Base-by-base conservation (phyloP, 2,797 vertebrate species). In the Phrynocephalus vlangalii region DNA sequence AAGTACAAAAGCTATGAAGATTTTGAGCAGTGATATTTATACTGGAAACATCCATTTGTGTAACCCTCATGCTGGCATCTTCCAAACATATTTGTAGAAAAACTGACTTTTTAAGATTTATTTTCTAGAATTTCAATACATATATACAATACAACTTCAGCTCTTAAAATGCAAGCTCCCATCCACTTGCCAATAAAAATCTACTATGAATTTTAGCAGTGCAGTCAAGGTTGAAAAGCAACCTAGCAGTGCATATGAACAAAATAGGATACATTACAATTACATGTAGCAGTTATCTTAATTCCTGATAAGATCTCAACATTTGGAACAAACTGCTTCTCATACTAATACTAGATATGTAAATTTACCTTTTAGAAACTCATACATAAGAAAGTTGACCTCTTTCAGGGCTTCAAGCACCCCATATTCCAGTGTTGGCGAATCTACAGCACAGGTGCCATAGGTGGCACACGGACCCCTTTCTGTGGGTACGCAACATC, bases 321-420 rank as follows among this genome's bases (percentile, higher is more conserved):
- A 82, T 0, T 75, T 56, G 30, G 28, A 73, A 86, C 0, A 83
- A 1, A 15, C 18, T 90, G 68, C 30, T 87, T 91, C 1, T 71
- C 5, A 84, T 79, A 89, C 13, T 26, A 85, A 84, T 60, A 70
- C 66, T n/a, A 33, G 44, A 33, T 86, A 68, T 44, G 82, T 1
- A 22, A 8, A 60, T 26, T 72, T 82, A 4, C 83, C 82, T 75
- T 89, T 66, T 38, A 16, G 89, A 90, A 91, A 4, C 0, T 86
- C 11, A 90, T 83, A 83, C 1, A 6, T 38, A 71, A 85, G 83
- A 90, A 91, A 84, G 13, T 48, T 83, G 73, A 92, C 71, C 26
- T 88, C 90, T 71, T 67, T 82, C 71, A 52, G 86, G 75, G 89
- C 60, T 38, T 87, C 79, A 68, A 72, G 30, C 52, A 56, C 52